These are phyloP conservation scores for Pitangus sulphuratus DNA, from an alignment of 2,797 vertebrate genomes.

Conservation along the genomic window DNA sequence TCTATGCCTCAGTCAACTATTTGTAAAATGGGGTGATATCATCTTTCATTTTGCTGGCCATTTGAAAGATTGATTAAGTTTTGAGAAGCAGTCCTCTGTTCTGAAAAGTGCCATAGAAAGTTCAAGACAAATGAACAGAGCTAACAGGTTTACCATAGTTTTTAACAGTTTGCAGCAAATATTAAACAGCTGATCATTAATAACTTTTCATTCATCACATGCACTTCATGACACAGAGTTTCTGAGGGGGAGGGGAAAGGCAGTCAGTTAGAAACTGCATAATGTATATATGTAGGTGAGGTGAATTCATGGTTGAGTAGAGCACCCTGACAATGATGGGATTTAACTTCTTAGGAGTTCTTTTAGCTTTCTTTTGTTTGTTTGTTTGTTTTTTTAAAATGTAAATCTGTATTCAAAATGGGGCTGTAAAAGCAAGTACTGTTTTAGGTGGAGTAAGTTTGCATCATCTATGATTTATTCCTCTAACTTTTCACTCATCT, in stretches of 20 bases:
- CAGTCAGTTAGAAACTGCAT: background rate
- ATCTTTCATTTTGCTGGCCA: slow-evolving; percentile 33
- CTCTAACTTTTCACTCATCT: background rate
- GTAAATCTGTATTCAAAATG: background rate
- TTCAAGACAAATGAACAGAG: slow-evolving; percentile 8
- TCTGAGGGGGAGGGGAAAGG: background rate
- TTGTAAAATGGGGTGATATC: slow-evolving; percentile 10
- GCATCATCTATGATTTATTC: background rate
- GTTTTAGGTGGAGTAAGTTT: background rate
- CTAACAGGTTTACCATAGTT: background rate
- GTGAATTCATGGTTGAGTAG: background rate
- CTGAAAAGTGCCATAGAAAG: background rate
- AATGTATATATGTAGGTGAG: background rate
- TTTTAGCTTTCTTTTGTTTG: background rate
- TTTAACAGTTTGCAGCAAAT: slow-evolving; percentile 1
- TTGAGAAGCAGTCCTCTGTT: background rate
- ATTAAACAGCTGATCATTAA: background rate
- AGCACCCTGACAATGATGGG: background rate
- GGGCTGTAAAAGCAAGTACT: background rate
- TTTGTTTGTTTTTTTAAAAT: no score
- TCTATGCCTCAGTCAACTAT: background rate
- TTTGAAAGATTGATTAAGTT: slow-evolving; percentile 37
- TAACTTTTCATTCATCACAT: background rate
- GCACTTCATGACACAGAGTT: background rate
- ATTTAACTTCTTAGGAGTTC: background rate